A percentile compares a stretch with the other conserved stretches of the same genome.
phyloP scores from a whole-genome alignment of 2,113 vertebrate genomes.

The Oncorhynchus keta region DNA sequence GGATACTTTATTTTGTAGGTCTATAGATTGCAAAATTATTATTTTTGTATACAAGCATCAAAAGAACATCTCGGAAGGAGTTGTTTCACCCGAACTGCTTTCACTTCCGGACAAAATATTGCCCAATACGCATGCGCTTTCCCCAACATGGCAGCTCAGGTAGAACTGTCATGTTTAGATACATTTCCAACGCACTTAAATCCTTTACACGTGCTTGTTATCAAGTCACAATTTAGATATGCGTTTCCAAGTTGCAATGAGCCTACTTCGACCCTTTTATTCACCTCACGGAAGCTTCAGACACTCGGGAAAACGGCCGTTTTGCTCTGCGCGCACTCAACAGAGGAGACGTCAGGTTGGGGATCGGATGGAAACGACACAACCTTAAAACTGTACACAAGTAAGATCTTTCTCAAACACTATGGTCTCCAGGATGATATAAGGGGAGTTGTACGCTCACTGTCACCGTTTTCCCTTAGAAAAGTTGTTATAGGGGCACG shows the following conservation, averaged over 20 bases:
- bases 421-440: constrained; percentile 46
- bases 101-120: too few species aligned
- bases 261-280: constrained; percentile 59
- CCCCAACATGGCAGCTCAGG: constrained; percentile 58
- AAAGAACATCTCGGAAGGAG: too few species aligned
- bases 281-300: constrained; percentile 47
- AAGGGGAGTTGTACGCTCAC: constrained; percentile 42
- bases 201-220: constrained; percentile 60
- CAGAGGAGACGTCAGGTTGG: constrained; percentile 52
- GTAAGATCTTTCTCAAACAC: constrained; percentile 58
- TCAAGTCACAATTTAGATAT: constrained; percentile 36
- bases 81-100: too few species aligned
- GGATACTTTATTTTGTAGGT: too few species aligned
- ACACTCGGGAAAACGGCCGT: constrained; percentile 49
- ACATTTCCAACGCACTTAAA: constrained; percentile 58
- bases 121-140: constrained; percentile 25
- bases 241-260: constrained; percentile 45
- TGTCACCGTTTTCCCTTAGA: constrained; percentile 56
- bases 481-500: constrained; percentile 70
- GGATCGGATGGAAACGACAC: constrained; percentile 14
- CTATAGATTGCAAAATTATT: too few species aligned
- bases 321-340: constrained; percentile 64
- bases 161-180: constrained; percentile 50
- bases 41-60: too few species aligned
- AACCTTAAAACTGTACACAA: constrained; percentile 66